Evolutionary conservation across 2,888 invertebrate species (phyloP), one percentile per base, ranked within the genome.

Genomic region (Alsophila aescularia): DNA sequence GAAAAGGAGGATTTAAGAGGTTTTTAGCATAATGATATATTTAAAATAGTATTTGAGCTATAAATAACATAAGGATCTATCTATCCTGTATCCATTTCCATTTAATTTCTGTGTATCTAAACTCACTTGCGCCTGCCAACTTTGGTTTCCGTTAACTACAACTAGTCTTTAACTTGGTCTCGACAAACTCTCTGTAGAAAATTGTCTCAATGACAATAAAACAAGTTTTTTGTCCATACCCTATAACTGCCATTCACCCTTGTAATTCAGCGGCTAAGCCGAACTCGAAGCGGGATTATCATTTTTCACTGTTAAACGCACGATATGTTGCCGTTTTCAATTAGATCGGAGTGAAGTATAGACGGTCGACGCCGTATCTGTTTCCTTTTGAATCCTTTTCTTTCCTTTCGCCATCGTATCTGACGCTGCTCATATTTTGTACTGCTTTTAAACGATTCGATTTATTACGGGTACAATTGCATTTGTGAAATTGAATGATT

Each of bases 321-420:
- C 64, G 57, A 60, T 65, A 53, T 55, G 49, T 61, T 55, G 51
- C 48, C 66, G 52, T 67, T 70, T 70, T 65, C 72, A 76, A 75
- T 75, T 77, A 77, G 72, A 54, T 64, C 50, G 45, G 31, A 13
- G 57, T 71, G 74, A 75, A 65, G 70, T 70, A 77, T 72, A 54
- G 67, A 55, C 53, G 57, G 52, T 63, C 58, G 58, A 64, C 57
- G 59, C 64, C 40, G 39, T 40, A 34, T 50, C 31, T 51, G 39
- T 48, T 45, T 56, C 39, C 47, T 52, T 56, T 51, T 37, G 16
- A 36, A 43, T 53, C 34, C 13, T 40, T 29, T 42, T 50, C 49
- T 40, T 45, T 51, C 35, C 24, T 55, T 48, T 56, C 35, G 40
- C 35, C 31, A 40, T 48, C n/a, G n/a, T n/a, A 42, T 45, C 47